Percentiles rank a stretch among this genome's conserved stretches.
These are phyloP conservation scores for Australoheros facetus DNA, from an alignment of 2,797 vertebrate species.

Conservation along the genomic window DNA sequence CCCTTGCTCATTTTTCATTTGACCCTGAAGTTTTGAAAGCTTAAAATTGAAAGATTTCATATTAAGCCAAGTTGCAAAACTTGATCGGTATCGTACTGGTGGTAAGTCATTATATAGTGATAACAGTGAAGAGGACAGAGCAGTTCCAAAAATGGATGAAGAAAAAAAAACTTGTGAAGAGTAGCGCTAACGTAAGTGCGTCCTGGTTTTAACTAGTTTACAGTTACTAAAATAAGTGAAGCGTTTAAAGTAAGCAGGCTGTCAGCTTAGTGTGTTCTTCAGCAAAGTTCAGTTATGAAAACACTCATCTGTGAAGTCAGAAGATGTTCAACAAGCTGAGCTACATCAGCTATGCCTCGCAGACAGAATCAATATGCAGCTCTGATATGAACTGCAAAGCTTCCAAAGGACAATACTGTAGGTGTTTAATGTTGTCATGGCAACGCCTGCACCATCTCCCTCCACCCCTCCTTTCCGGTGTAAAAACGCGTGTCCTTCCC, in stretches of 20 bases:
- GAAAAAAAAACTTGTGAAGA: neutral
- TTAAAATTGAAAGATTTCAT: neutral
- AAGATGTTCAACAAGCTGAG: constrained; percentile 13
- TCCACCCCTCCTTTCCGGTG: neutral
- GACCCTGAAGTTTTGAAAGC: neutral
- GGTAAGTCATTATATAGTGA: neutral
- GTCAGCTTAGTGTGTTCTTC: neutral
- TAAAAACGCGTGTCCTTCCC: neutral
- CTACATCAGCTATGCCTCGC: neutral
- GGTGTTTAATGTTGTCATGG: constrained; percentile 46
- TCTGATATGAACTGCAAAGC: constrained; percentile 36
- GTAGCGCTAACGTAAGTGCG: neutral
- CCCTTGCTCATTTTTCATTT: constrained; percentile 25
- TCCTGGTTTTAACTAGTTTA: neutral
- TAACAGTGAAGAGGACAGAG: neutral
- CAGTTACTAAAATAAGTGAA: neutral
- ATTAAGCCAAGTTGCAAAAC: neutral
- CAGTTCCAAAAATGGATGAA: neutral
- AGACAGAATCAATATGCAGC: constrained; percentile 41
- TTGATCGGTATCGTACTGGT: neutral
- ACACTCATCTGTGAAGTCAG: constrained; percentile 15
- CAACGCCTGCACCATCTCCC: constrained; percentile 13
- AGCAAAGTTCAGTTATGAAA: constrained; percentile 33
- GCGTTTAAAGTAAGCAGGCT: neutral
- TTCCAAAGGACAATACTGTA: constrained; percentile 34